These are phyloP conservation scores for Cephus runcator DNA, from an alignment of 2,888 invertebrate species.

Conservation along the genomic window DNA sequence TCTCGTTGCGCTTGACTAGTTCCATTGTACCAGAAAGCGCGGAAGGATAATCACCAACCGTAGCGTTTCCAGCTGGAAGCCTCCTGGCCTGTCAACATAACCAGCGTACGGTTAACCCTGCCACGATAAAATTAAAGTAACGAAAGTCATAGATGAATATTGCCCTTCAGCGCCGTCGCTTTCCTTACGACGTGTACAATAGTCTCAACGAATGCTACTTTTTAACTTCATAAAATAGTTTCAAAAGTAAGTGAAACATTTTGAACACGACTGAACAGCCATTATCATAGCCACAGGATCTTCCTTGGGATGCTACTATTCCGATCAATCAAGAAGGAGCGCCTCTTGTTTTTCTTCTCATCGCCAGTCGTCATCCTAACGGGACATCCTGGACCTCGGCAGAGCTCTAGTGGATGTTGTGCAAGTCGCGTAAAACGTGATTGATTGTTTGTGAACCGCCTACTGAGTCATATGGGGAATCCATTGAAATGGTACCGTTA, in stretches of 20 bases:
- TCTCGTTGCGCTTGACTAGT: conserved; percentile 5
- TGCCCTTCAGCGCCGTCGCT: background rate
- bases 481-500: background rate
- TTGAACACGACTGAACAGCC: background rate
- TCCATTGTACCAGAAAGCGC: background rate
- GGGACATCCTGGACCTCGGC: background rate
- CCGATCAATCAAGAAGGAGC: background rate
- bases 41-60: conserved; percentile 1
- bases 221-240: background rate
- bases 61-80: background rate
- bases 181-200: background rate
- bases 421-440: conserved; percentile 2
- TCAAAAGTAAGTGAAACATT: background rate
- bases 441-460: conserved; percentile 1
- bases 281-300: background rate
- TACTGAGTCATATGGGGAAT: background rate
- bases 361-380: background rate
- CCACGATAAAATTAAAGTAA: background rate
- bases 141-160: background rate
- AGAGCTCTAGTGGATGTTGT: background rate
- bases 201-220: background rate
- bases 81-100: background rate
- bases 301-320: background rate
- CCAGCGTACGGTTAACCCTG: background rate
- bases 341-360: background rate